Evolutionary conservation across 2,113 vertebrate genomes (phyloP), one percentile per base, ranked within the genome.

Genomic region (Nanger granti): DNA sequence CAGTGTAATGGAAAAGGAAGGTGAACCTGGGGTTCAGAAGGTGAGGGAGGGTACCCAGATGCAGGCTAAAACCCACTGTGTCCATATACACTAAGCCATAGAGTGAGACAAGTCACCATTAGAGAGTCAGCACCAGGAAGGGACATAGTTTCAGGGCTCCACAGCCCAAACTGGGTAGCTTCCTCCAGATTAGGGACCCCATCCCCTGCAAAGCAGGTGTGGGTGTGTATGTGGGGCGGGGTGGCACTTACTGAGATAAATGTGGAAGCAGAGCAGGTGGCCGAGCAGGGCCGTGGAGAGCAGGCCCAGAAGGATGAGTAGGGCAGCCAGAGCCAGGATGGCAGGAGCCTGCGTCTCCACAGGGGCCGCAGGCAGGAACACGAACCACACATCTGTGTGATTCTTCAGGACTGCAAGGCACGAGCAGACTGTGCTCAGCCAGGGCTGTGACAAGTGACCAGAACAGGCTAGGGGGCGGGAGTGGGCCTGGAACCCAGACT

Each of bases 191-290:
- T 9, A 52, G 64, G 37, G 31, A 84, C 57, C 28, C 66, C 17
- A 9, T 10, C 14, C 22, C 20, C 20, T 55, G 31, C 44, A 44
- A 90, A 52, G 55, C 41, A 37, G 41, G 29, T 20, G 17, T 34
- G 18, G 17, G 13, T 86, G 24, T 88, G 9, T 55, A 47, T n/a
- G 52, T 14, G 44, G 29, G 41, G 10, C 0, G 3, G 41, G 3
- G 66, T 52, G 22, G 7, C 82, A 99, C 99, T 98, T 98, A 99
- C 99, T 99, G 96, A 99, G 99, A 99, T 99, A 99, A 93, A 99
- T 97, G 98, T 99, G 99, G 98, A 99, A 99, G 98, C 98, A 99
- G 89, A 99, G 98, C 93, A 99, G 99, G 96, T 99, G 99, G 59
- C 99, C 99, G 2, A 99, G 99, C 90, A 99, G 98, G 62, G 99